Evolutionary conservation across 1,140 invertebrate species (phyloP), one percentile per base, ranked within the genome.

Genomic region (Lasioglossum baleicum): DNA sequence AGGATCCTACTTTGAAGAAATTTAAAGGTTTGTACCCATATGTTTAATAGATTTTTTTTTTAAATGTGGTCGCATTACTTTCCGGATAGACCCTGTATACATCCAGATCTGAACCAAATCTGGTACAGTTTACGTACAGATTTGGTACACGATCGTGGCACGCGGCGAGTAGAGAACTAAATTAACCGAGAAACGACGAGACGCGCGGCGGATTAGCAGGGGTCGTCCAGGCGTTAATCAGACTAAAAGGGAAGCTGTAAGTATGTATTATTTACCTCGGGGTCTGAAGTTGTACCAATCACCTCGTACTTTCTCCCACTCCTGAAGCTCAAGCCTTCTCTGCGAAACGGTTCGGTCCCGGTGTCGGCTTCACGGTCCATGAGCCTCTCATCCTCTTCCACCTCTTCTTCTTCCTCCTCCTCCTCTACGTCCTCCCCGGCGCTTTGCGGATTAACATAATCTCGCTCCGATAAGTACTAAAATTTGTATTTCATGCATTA

Each of bases 221-320:
- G 22, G 65, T 8, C 22, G 10, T 58, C 31, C 15, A 2, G 31
- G 15, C 11, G 61, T 79, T 84, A 66, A 85, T 85, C 53, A 73
- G 58, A 75, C n/a, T 81, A 67, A 72, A 78, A 56, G 20, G n/a
- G 35, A 53, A 66, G 11, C 56, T 13, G 48, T 60, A 44, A 13
- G 75, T 58, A 70, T 31, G 75, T 58, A 70, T 31, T 53, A 17
- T 44, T 71, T 83, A 89, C 88, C 76, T 87, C 73, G 22, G 69
- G 64, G 26, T 87, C 76, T 40, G 74, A 40, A 68, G 81, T 75
- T 31, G 89, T 90, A 58, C 82, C 89, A 42, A 88, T 85, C 70
- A 90, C 81, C 81, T 90, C 83, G 51, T 88, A 88, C 61, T 90
- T 88, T 70, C 51, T 83, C 40, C 74, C 15, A 31, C 61, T 26